These are phyloP conservation scores for Caenorhabditis brenneri DNA, from an alignment of 1,140 invertebrate genomes.

Conservation along the genomic window DNA sequence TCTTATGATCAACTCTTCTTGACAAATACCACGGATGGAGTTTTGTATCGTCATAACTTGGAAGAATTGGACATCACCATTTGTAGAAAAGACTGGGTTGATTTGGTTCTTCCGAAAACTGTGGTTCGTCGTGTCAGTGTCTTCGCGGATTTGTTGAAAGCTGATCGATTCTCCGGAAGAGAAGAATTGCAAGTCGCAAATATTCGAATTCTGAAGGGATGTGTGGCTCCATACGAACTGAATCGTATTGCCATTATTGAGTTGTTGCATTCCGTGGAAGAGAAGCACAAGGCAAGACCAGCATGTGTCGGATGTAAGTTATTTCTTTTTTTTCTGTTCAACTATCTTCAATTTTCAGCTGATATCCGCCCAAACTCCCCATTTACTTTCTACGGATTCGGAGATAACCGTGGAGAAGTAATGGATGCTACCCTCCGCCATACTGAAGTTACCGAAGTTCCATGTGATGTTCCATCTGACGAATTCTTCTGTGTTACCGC, in stretches of 20 bases:
- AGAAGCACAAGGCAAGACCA: not conserved
- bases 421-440: not conserved
- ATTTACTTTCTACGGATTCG: not conserved
- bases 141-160: not conserved
- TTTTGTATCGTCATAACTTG: not conserved
- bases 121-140: not conserved
- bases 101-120: not conserved
- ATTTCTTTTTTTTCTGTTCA: not conserved
- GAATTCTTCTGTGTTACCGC: not conserved
- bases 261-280: not conserved
- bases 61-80: not conserved
- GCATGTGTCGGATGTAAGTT: constrained; percentile 4
- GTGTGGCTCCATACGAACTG: not conserved
- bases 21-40: not conserved
- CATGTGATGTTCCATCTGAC: not conserved
- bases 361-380: not conserved
- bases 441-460: not conserved
- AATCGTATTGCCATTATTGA: not conserved
- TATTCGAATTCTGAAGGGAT: not conserved
- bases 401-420: constrained; percentile 8
- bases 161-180: not conserved
- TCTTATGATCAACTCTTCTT: not conserved
- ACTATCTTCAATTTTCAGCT: not conserved
- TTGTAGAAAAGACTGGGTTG: not conserved
- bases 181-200: not conserved